phyloP scores from a whole-genome alignment of 2,888 invertebrate species.

The Ormyrus nitidulus region DNA sequence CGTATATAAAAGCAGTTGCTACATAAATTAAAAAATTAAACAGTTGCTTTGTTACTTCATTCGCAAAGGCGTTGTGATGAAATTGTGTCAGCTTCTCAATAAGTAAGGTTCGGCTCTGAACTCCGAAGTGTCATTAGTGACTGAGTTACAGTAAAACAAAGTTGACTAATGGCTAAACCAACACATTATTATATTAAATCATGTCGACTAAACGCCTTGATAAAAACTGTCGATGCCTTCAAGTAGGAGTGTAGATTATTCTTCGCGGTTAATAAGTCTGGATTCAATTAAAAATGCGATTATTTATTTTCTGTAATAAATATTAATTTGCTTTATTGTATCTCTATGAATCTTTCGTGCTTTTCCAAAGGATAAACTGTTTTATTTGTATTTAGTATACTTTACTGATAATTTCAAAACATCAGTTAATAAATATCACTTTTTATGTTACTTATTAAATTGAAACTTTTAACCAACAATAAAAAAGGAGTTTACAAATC shows the following conservation, averaged over 20 bases:
- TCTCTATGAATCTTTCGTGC: not conserved
- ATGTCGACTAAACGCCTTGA: not conserved
- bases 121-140: not conserved
- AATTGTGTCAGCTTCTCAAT: slow-evolving; percentile 14
- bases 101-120: not conserved
- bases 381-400: not conserved
- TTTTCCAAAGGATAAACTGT: not conserved
- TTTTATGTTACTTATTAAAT: no score
- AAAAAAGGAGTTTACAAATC: no score
- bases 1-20: not conserved
- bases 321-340: not conserved
- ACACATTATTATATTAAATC: slow-evolving; percentile 6
- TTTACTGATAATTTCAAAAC: not conserved
- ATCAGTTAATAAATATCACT: no score
- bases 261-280: not conserved
- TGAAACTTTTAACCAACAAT: no score
- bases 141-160: slow-evolving; percentile 1
- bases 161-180: slow-evolving; percentile 1
- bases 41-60: not conserved
- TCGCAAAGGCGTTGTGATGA: not conserved
- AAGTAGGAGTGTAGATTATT: not conserved
- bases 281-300: not conserved
- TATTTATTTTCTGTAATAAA: not conserved
- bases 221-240: not conserved
- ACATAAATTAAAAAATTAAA: not conserved